Conservation (phyloP, 2,113 vertebrate genomes). For the Climacteris rufus region DNA sequence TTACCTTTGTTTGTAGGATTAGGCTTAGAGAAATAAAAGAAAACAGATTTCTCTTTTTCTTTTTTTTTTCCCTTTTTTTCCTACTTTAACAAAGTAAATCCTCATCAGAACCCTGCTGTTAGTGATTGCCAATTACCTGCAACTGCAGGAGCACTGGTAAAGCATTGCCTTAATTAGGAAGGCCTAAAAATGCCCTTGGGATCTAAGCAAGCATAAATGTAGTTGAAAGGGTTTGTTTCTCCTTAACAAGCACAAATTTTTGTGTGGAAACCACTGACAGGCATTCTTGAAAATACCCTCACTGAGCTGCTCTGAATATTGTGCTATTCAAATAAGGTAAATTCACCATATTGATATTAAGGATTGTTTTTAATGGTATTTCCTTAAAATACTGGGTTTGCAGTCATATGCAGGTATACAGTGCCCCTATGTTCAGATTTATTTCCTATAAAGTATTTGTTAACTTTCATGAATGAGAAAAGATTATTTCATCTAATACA, state of each 20-base stretch:
- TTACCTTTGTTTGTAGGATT: background rate
- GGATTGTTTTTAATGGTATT: background rate
- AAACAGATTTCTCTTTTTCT: background rate
- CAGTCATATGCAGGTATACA: background rate
- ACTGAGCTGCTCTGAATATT: background rate
- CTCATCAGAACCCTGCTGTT: constrained; percentile 60
- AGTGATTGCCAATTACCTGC: constrained; percentile 65
- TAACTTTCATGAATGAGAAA: background rate
- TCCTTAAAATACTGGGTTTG: background rate
- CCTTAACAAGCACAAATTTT: background rate
- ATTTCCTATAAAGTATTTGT: background rate
- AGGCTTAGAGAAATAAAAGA: background rate
- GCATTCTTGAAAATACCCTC: background rate
- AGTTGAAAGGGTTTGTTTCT: constrained; percentile 24
- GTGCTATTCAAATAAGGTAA: background rate
- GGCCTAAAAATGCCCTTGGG: constrained; percentile 42
- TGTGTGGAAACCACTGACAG: background rate
- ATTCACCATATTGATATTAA: background rate
- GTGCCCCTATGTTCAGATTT: background rate
- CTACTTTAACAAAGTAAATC: constrained; percentile 36
- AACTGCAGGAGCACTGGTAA: constrained; percentile 50
- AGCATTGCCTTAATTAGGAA: constrained; percentile 52
- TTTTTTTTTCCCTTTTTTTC: background rate
- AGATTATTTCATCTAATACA: background rate
- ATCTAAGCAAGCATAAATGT: constrained; percentile 19